Conservation (phyloP, 2,113 vertebrate genomes). For the Scytalopus superciliaris region DNA sequence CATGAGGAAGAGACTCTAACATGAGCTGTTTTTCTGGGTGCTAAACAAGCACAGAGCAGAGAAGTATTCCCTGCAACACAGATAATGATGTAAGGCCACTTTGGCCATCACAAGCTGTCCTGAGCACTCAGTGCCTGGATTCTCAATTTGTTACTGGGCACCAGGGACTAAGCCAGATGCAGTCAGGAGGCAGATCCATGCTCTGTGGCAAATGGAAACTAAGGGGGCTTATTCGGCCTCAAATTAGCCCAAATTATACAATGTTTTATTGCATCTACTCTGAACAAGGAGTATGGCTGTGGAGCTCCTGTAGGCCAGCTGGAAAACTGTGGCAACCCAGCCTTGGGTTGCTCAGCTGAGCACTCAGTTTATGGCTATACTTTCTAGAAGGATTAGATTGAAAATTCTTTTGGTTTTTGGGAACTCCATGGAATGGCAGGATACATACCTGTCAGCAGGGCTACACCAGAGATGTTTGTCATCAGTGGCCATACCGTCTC, state of each 20-base stretch:
- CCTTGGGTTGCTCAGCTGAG: not conserved
- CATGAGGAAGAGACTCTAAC: not conserved
- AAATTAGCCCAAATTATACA: not conserved
- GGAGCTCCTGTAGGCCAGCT: not conserved
- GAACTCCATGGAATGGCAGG: not conserved
- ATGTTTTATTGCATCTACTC: not conserved
- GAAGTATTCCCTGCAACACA: not conserved
- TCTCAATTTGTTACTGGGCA: not conserved
- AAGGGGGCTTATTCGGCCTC: not conserved
- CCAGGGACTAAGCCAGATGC: not conserved
- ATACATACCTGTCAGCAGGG: not conserved
- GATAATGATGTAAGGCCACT: accelerated
- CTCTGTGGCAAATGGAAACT: not conserved
- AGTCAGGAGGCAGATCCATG: not conserved
- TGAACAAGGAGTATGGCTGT: not conserved
- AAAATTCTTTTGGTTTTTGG: not conserved
- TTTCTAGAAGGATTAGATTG: not conserved
- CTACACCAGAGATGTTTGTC: not conserved
- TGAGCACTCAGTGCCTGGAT: not conserved
- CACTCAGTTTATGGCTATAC: accelerated
- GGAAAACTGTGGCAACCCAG: not conserved
- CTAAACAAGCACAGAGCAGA: not conserved
- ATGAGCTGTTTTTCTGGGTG: not conserved
- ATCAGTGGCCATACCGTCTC: not conserved
- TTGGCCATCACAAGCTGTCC: not conserved